Evolutionary conservation across 2,113 vertebrate species (phyloP).

Genomic region (Orientallactaga bullata): DNA sequence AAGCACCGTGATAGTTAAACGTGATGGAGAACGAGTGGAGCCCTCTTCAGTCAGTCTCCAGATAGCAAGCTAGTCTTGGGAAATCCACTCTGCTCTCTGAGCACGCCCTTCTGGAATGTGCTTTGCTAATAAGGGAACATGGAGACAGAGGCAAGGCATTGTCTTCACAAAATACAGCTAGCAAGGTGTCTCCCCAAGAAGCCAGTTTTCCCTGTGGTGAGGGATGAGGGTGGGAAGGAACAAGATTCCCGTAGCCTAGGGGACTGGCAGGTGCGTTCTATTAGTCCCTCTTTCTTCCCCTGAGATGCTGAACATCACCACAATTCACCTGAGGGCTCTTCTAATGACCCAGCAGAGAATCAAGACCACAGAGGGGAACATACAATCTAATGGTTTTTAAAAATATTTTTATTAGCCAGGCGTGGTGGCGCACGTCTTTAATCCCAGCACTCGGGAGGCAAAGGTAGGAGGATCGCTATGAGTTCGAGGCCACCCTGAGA

Average conservation of each 20-base stretch:
- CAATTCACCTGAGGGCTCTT: neutral
- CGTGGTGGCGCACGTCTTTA: too few species aligned
- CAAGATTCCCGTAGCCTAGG: neutral
- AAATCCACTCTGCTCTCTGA: neutral
- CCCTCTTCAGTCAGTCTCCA: neutral
- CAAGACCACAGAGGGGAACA: neutral
- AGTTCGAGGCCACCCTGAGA: too few species aligned
- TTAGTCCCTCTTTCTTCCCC: neutral
- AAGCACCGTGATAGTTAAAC: neutral
- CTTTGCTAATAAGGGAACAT: neutral
- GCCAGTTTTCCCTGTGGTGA: neutral
- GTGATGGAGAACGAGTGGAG: neutral
- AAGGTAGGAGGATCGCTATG: too few species aligned
- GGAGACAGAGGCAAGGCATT: neutral
- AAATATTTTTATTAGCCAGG: too few species aligned
- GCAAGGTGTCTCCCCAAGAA: neutral
- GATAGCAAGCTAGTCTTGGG: neutral
- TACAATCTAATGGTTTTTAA: too few species aligned
- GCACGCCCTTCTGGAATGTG: neutral
- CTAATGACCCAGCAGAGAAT: neutral
- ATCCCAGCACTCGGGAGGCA: too few species aligned
- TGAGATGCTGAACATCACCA: neutral
- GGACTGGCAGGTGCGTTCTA: neutral
- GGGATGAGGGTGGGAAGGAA: neutral
- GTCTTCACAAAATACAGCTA: slow-evolving; percentile 32